Evolutionary conservation across 2,888 invertebrate species (phyloP), one percentile per base, ranked within the genome.

Genomic region (Aphrophora alni): DNA sequence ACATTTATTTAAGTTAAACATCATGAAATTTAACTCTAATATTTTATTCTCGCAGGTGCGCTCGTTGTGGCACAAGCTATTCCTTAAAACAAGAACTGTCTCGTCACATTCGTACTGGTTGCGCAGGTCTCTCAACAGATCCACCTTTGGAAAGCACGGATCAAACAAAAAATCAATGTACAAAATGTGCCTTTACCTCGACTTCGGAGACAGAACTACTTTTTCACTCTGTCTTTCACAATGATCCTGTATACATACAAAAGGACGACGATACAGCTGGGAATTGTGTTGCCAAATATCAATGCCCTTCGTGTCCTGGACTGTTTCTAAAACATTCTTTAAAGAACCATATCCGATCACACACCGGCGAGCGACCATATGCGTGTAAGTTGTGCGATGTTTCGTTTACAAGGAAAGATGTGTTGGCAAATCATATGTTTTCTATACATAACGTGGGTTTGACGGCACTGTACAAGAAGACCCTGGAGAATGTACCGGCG

Each of bases 291-390:
- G 86, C 89, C 0, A 92, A 91, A 84, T 93, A 93, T 84, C 87
- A 89, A 1, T 96, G 95, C 85, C 93, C 93, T 0, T 85, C 93
- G 28, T 95, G 95, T 86, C 89, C 91, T 0, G 93, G 92, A 86
- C 87, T 87, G 7, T 94, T 93, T 84, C 89, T 89, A 12, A 95
- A 94, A 86, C 88, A 91, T 12, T 93, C 94, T 0, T 87, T 96
- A 21, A 90, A 93, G 0, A 91, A 91, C 80, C 95, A 95, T 87
- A 88, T 95, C 70, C 90, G 93, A 38, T 90, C 91, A 78, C 95
- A 96, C 86, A 95, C 95, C 0, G 91, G 93, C 33, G 95, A 95
- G 86, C 91, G 93, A 81, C 93, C 93, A 0, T 95, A 91, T 85
- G 88, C 89, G 2, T 96, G 96, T 85, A 59, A 81, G 1, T 87